Conservation (phyloP, 2,113 vertebrate species). For the Bubo blakistoni region DNA sequence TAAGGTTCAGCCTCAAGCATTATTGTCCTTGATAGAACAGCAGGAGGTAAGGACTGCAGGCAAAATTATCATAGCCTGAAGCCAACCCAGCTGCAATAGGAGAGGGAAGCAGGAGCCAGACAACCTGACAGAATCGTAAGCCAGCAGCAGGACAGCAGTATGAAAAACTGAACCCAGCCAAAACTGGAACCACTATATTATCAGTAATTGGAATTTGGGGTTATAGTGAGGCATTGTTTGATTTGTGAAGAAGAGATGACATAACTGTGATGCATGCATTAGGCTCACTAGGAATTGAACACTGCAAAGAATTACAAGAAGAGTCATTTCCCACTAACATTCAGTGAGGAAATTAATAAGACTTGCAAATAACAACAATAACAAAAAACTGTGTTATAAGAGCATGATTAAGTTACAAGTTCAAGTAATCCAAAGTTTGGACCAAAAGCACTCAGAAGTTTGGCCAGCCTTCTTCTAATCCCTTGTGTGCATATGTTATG, state of each 20-base stretch:
- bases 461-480: background rate
- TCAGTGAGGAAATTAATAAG: background rate
- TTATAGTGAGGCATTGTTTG: background rate
- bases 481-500: background rate
- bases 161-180: background rate
- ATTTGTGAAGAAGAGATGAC: background rate
- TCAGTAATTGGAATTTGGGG: background rate
- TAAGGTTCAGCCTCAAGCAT: conserved; percentile 35
- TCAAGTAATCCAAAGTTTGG: background rate
- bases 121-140: background rate
- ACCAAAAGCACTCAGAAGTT: background rate
- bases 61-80: conserved; percentile 46
- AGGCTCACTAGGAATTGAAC: background rate
- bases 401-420: background rate
- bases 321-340: background rate
- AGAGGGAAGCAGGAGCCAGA: conserved; percentile 22
- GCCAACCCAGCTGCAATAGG: conserved; percentile 44
- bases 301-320: background rate
- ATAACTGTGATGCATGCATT: background rate
- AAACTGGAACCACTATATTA: background rate
- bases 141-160: conserved; percentile 9
- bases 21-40: conserved; percentile 45
- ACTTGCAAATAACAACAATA: background rate
- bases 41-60: conserved; percentile 27
- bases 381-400: background rate